phyloP scores from a whole-genome alignment of 1,140 invertebrate genomes.

The Bombus cullumanus region DNA sequence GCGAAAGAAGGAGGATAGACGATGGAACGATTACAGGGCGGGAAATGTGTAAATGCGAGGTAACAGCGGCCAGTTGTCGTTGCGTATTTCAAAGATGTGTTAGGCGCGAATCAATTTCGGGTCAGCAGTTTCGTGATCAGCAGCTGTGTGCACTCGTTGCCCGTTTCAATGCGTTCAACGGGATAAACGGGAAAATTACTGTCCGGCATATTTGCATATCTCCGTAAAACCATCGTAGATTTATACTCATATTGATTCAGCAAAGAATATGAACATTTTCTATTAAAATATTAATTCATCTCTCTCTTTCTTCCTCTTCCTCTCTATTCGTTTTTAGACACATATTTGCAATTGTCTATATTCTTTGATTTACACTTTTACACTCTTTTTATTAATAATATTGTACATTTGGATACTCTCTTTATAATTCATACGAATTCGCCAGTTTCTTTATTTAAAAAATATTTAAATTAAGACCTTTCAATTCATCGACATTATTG shows the following conservation, averaged over 20 bases:
- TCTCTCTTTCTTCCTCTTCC: background rate
- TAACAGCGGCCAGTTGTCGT: background rate
- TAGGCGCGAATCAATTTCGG: constrained; percentile 38
- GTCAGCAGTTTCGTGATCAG: constrained; percentile 31
- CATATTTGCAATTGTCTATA: background rate
- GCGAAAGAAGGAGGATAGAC: background rate
- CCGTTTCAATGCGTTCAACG: background rate
- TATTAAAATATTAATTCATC: background rate
- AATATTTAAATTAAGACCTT: background rate
- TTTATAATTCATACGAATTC: too few relatives aligned
- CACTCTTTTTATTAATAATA: too few relatives aligned
- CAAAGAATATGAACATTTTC: background rate
- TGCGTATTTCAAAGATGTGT: constrained; percentile 25
- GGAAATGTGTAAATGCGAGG: constrained; percentile 22
- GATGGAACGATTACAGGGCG: constrained; percentile 16
- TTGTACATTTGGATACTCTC: too few relatives aligned
- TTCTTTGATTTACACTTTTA: too few relatives aligned
- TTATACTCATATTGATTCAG: background rate
- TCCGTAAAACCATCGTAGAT: background rate
- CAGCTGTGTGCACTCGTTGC: background rate
- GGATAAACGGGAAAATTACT: constrained; percentile 34
- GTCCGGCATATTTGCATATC: constrained; percentile 19
- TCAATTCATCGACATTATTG: background rate
- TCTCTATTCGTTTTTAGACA: too few relatives aligned
- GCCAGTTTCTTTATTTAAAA: too few relatives aligned